Percentiles rank a stretch among this genome's conserved stretches.
Conservation (phyloP, 2,888 invertebrate species). For the Agrenia bidenticulata region DNA sequence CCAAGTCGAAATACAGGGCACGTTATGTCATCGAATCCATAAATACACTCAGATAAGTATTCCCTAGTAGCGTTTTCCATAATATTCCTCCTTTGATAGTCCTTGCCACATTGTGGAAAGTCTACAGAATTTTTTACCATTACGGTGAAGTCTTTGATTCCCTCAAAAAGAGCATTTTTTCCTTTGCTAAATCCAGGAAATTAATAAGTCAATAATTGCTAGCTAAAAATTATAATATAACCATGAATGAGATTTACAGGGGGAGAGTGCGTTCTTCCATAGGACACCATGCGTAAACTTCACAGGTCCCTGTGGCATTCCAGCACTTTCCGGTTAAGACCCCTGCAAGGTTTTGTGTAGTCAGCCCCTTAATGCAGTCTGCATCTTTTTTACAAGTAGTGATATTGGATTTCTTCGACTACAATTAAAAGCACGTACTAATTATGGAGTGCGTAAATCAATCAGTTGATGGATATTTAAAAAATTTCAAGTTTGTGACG, state of each 20-base stretch:
- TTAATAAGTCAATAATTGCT: not conserved
- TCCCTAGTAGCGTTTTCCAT: conserved; percentile 51
- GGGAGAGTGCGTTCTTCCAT: conserved; percentile 54
- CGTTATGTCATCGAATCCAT: conserved; percentile 53
- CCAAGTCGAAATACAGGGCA: conserved; percentile 58
- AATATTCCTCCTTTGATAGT: conserved; percentile 53
- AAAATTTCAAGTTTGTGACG: too few species aligned
- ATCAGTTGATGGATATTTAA: too few species aligned
- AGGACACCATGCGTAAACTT: conserved; percentile 59
- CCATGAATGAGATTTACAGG: not conserved
- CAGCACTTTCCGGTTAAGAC: conserved; percentile 58
- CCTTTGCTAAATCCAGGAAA: too few species aligned
- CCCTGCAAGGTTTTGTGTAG: conserved; percentile 54
- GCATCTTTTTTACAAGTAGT: conserved; percentile 16
- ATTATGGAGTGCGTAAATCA: too few species aligned
- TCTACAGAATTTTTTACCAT: conserved; percentile 42
- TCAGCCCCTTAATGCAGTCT: conserved; percentile 16
- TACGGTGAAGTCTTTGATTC: conserved; percentile 36
- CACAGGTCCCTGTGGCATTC: conserved; percentile 54
- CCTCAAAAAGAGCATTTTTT: conserved; percentile 25
- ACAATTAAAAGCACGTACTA: too few species aligned
- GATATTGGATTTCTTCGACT: not conserved
- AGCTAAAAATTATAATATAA: not conserved
- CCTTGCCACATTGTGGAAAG: conserved; percentile 40
- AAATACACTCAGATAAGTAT: conserved; percentile 54